Conservation (phyloP, 2,888 invertebrate species). For the Orthosia incerta region DNA sequence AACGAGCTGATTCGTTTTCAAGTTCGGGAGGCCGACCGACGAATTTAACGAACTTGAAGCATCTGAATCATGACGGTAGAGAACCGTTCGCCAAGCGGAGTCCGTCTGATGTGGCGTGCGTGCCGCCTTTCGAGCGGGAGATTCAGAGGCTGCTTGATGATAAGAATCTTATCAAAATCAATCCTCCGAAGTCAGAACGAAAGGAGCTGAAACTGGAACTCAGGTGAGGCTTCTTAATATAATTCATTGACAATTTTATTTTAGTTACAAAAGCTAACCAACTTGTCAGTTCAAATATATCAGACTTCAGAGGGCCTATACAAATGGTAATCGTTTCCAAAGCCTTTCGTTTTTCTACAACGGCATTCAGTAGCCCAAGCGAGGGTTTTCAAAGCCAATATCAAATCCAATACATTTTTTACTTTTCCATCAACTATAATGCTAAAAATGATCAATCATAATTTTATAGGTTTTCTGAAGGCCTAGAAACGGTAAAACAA, state of each 20-base stretch:
- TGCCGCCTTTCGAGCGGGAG: constrained; percentile 94
- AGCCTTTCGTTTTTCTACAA: no score
- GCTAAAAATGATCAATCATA: no score
- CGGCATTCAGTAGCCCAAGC: no score
- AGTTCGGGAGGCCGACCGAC: constrained; percentile 88
- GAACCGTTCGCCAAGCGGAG: constrained; percentile 88
- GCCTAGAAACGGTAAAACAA: no score
- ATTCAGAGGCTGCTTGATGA: constrained; percentile 95
- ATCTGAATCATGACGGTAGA: constrained; percentile 88
- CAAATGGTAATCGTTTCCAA: no score
- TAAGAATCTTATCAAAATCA: constrained; percentile 92
- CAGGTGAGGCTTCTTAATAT: constrained; percentile 72
- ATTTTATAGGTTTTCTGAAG: no score
- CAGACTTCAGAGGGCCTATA: no score
- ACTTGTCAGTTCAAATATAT: background rate
- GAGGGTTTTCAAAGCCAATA: no score
- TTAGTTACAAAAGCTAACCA: no score
- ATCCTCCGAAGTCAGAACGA: constrained; percentile 91
- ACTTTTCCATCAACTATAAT: no score
- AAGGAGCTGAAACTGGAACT: constrained; percentile 92
- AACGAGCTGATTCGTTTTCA: constrained; percentile 89
- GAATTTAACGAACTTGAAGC: constrained; percentile 90
- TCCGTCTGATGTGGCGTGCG: constrained; percentile 88
- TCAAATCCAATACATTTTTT: no score
- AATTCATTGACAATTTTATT: no score